Conservation (phyloP, 2,888 invertebrate genomes). For the Lagria hirta region DNA sequence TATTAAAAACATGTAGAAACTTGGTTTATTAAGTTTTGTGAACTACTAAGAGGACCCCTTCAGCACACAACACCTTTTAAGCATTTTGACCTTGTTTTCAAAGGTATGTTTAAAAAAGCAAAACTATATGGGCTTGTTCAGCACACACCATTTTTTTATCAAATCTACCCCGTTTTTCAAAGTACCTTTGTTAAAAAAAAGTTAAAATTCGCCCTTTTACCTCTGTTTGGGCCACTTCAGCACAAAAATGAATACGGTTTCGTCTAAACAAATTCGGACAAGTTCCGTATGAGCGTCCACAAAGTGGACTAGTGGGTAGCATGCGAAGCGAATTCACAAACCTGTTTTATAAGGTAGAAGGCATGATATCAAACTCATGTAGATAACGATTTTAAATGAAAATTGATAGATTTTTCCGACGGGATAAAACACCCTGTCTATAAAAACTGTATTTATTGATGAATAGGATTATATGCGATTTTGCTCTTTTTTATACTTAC, state of each 20-base stretch:
- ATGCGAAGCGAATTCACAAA: conserved; percentile 13
- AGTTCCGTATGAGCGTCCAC: conserved; percentile 11
- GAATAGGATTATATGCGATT: conserved; percentile 16
- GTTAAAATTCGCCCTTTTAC: conserved; percentile 13
- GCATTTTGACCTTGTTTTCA: conserved; percentile 13
- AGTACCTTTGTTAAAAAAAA: conserved; percentile 5
- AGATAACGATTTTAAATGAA: conserved; percentile 13
- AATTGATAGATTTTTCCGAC: conserved; percentile 18
- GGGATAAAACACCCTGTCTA: conserved; percentile 15
- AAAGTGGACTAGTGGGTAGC: conserved; percentile 13
- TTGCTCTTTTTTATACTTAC: conserved; percentile 14
- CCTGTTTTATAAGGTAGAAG: conserved; percentile 12
- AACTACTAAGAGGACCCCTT: no score
- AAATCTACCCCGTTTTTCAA: conserved; percentile 9
- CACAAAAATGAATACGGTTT: conserved; percentile 7
- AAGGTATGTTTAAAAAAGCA: conserved; percentile 16
- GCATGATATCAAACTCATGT: conserved; percentile 8
- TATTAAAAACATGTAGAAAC: no score
- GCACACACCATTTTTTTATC: conserved; percentile 13
- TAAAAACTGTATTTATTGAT: conserved; percentile 14
- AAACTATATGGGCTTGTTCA: conserved; percentile 13
- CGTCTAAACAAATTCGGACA: conserved; percentile 6
- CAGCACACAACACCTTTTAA: conserved; percentile 9
- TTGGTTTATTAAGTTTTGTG: no score
- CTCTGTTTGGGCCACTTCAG: conserved; percentile 12